Evolutionary conservation across 2,888 invertebrate species (phyloP), one percentile per base, ranked within the genome.

Genomic region (Anodontia alba): DNA sequence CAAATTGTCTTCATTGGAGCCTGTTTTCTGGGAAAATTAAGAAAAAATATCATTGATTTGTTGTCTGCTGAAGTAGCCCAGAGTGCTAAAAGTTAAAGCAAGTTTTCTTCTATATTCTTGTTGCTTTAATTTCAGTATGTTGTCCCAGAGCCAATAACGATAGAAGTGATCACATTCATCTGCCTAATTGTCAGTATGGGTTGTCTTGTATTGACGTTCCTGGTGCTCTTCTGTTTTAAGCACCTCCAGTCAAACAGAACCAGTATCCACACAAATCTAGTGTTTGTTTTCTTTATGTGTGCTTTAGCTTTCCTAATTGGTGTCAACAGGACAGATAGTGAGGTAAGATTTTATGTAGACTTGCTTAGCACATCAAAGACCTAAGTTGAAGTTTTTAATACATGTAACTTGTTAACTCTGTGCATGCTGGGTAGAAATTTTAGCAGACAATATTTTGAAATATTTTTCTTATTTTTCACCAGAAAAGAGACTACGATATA

Each of bases 221-320:
- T 97, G 12, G 97, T 98, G 29, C 95, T 99, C 72, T 97, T 97
- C 51, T 95, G 97, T 66, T 96, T 98, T 89, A 92, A 92, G 81
- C 80, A 90, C 29, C 81, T 92, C 3, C 92, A 93, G 85, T 94
- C 94, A 73, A 99, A 99, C 90, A 98, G 98, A 67, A 98, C 98
- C 94, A 97, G 97, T 29, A 98, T 99, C 85, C 97, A 98, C 93
- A 98, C 98, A 92, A 98, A 99, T 94, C 96, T 99, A 12, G 97
- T 98, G n/a, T 96, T 98, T 83, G 97, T 97, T 92, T 97, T 98
- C 31, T 97, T 99, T 92, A 95, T 97, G 90, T 97, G 97, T 0
- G 97, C 98, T 93, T 94, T 98, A 36, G 95, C 98, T 38, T 99
- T 98, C 94, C 96, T 99, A 71, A 95, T 98, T 20, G 98, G 98